Evolutionary conservation across 2,888 invertebrate species (phyloP), one percentile per base, ranked within the genome.

Genomic region (Drosophila setosimentum): DNA sequence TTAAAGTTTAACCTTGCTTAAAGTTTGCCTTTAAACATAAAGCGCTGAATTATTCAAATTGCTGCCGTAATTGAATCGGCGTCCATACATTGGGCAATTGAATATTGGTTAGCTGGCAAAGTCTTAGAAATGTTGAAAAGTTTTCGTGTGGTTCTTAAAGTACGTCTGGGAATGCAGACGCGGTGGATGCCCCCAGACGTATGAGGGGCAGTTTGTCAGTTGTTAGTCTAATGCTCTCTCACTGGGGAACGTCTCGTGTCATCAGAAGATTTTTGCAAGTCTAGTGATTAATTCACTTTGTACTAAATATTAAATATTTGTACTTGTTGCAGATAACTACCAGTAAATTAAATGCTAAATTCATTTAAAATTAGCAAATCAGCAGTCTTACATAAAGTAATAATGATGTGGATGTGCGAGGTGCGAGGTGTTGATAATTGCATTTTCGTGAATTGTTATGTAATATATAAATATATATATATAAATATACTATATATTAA

Each of bases 101-200:
- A 42, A 76, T 59, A 60, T 60, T 45, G 53, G 13, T 62, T 55
- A 35, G 42, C 58, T 62, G 10, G 21, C 10, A 16, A 61, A 77
- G 40, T 75, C 77, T 33, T 62, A 40, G 61, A 61, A 58, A 54
- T 68, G 63, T 51, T 21, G 11, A n/a, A 42, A 80, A 87, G 78
- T 87, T 87, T 73, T n/a, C 33, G n/a, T 62, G 40, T 55, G 74
- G 62, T 24, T 69, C 66, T 54, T 30, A 42, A 21, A 8, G 69
- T 33, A 37, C 59, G 84, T 87, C 82, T 84, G 82, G 61, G 68
- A 78, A 78, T 68, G 72, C 76, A 82, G 76, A 87, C 85, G 66
- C 30, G 27, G 29, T 29, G 24, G 27, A 27, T 49, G 67, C 29
- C 48, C 48, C 21, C 32, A 24, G 18, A 40, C 53, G 54, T 2